phyloP scores from a whole-genome alignment of 2,888 invertebrate genomes.

The Branchellion lobata region DNA sequence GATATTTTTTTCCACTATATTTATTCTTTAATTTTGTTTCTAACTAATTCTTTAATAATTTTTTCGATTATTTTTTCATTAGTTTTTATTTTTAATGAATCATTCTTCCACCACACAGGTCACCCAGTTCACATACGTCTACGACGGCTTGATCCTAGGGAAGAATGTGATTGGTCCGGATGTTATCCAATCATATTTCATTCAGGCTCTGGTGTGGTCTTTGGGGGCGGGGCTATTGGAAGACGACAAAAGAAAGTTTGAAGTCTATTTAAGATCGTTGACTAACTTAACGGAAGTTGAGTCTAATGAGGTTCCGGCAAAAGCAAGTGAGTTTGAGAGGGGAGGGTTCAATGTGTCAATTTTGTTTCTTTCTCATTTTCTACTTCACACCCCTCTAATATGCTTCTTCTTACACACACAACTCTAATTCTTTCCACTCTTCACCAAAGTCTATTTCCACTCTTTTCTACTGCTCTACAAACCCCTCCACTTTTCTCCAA shows the following conservation, averaged over 20 bases:
- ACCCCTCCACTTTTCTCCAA: no score
- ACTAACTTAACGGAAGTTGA: constrained; percentile 72
- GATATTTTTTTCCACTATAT: no score
- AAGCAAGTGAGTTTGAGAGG: constrained; percentile 67
- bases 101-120: constrained; percentile 70
- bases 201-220: constrained; percentile 78
- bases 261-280: constrained; percentile 77
- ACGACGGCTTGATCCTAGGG: constrained; percentile 70
- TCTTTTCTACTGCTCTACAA: no score
- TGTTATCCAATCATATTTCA: constrained; percentile 73
- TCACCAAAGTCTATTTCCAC: no score
- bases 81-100: background rate
- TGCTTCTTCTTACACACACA: no score
- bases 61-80: no score
- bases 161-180: constrained; percentile 56
- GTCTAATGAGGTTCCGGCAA: constrained; percentile 58
- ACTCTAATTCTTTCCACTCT: no score
- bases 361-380: background rate
- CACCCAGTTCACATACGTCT: constrained; percentile 77
- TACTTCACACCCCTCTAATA: background rate
- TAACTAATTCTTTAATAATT: no score
- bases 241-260: constrained; percentile 73
- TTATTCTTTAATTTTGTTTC: no score
- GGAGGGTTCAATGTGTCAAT: constrained; percentile 21
- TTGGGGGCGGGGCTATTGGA: constrained; percentile 77